Base-by-base conservation (phyloP, 92 coral and sea anemone genomes). In the Phymanthus crucifer region DNA sequence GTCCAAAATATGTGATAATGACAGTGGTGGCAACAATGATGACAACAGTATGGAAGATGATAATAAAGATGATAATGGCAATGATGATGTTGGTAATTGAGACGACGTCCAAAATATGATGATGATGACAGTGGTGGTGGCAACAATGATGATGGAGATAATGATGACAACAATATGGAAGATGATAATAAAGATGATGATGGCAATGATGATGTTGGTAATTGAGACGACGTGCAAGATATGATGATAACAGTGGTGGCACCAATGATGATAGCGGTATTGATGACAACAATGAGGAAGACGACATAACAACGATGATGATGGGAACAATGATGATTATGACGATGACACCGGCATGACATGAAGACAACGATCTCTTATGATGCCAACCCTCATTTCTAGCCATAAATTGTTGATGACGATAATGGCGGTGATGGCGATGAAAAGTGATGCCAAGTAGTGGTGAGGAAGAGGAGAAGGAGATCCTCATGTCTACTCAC, bases 401-500 rank as follows among this genome's bases (percentile, higher is more conserved):
- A n/a, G n/a, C n/a, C n/a, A n/a, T n/a, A n/a, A n/a, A n/a, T n/a
- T 31, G n/a, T 24, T 23, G 57, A 52, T 52, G 61, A 21, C 6
- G 6, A 54, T 71, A 54, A 36, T 71, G 47, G 2, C 38, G 54
- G n/a, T 32, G 46, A 43, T 43, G 48, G 13, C 13, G 48, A 43
- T 43, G 18, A 43, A n/a, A n/a, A n/a, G n/a, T 3, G 48, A 5
- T 11, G 17, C 29, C 40, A 27, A 21, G 17, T 31, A 3, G 7
- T 6, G 64, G 8, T 54, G 64, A 21, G 4, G 64, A 54, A 0
- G 48, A 1, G 9, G 48, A 0, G 17, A 8, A 31, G 17, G 12
- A n/a, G 0, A 12, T 10, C 36, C 19, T 37, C 10, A 36, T n/a
- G n/a, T n/a, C n/a, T 32, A 85, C 97, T 84, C 64, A 94, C 98